Evolutionary conservation across 2,113 vertebrate genomes (phyloP), one percentile per base, ranked within the genome.

Genomic region (Myocastor coypus): DNA sequence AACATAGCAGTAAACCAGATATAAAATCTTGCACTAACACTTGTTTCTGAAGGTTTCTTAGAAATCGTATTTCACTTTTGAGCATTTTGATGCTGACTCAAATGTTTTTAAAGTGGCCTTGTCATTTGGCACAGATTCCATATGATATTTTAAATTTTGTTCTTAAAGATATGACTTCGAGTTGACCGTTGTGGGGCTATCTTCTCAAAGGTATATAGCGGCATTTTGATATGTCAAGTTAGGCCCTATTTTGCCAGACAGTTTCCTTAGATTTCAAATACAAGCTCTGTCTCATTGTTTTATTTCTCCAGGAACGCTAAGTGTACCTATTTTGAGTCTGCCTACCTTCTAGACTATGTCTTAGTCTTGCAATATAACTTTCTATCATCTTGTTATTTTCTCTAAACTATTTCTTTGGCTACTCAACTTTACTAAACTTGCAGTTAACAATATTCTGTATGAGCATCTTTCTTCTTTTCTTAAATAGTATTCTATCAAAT

Each of bases 1-100:
- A 86, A 64, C 82, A 71, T 89, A 86, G 3, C 78, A 57, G 17
- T 63, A 84, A 46, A 7, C 22, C 19, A 11, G 17, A 84, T 40
- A 96, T 30, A 96, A 93, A 93, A 87, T 71, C 40, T 12, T 81
- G 73, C 34, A 13, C 40, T 85, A 93, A 88, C 1, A 57, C 22
- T 81, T 89, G 69, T 95, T 83, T 89, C n/a, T 30, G 91, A 80
- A 68, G 86, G 46, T 93, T 83, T 90, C n/a, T n/a, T n/a, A 73
- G 59, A 86, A 86, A 87, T 10, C 78, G 34, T 52, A 37, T 69
- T 94, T 55, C 17, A 89, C 32, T 83, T 9, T 85, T 91, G 16
- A 96, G 24, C 81, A 94, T 63, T 84, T 50, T 22, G 7, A 88
- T 52, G 37, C 19, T 28, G 40, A 17, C n/a, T 24, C n/a, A 20